Base-by-base conservation (phyloP, 2,113 vertebrate genomes). In the Ceyx cyanopectus region DNA sequence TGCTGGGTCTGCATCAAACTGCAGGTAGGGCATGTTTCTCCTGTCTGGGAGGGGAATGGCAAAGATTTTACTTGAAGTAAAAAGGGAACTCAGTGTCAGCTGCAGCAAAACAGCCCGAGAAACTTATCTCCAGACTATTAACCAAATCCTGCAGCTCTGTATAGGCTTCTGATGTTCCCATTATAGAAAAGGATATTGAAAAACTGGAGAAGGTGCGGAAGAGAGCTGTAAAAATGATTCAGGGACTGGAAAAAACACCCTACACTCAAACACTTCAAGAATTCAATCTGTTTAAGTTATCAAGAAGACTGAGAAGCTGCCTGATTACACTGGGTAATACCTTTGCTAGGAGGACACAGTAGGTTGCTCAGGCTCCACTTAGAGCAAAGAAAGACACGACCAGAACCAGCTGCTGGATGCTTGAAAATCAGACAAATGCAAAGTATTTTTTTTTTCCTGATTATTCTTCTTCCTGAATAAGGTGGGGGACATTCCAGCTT, bases 121-220 rank as follows among this genome's bases (percentile, higher is more conserved):
- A 73, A 84, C 62, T 76, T 76, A 76, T 58, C 86, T 90, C 6
- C 63, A 76, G 67, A 22, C 63, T 66, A 82, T 92, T 92, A 91
- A 79, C 86, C 87, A 85, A 81, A 61, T 24, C 22, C 41, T 58
- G 58, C 70, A 46, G 54, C 37, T 14, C 62, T 1, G 13, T 34
- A 50, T 13, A 29, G 54, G n/a, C 63, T 94, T 80, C 87, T 93
- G 92, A 95, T 85, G 85, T 69, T 87, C 90, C 60, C 63, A 23
- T 94, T 94, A 80, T 66, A 80, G 89, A 85, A 82, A 91, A 89
- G 92, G 85, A 94, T 95, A 95, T 94, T 95, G 92, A 80, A 96
- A 94, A 96, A 95, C 94, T 94, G 80, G 90, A 96, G 96, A 95
- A 96, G 92, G 94, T 96, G 94, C 41, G 87, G 90, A 95, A 94